Evolutionary conservation across 2,113 vertebrate genomes (phyloP), one percentile per base, ranked within the genome.

Genomic region (Protomyctophum bolini): DNA sequence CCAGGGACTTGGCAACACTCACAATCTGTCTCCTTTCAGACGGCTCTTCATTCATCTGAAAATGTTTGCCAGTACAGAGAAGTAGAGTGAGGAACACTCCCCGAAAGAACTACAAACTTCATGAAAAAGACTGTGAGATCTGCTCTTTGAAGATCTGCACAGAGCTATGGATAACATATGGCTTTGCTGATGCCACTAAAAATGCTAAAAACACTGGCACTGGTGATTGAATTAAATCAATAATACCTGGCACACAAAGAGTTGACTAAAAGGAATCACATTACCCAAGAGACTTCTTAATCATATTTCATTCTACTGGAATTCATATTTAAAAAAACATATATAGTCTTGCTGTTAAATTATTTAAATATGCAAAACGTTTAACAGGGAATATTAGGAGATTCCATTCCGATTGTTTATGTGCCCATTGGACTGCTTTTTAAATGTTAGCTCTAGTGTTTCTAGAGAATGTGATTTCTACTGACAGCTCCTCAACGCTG

Each of bases 1-100:
- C 80, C 80, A 79, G 86, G 76, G 78, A 81, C 77, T 82, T 79
- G 65, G 81, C 77, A 64, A 41, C 81, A 73, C 41, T 67, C 69
- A 60, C 81, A 84, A 83, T 87, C 82, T 82, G 85, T 83, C 66
- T 87, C 81, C 80, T 75, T 80, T 84, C 82, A 81, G 82, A 70
- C 83, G 54, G 58, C 67, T 6, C 76, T 85, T 86, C 68, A 79
- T 84, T 88, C 86, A 88, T 87, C 80, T 76, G 70, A 84, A 85
- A 82, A 75, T 66, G 75, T 71, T 72, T 83, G 81, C 67, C 81
- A 75, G 75, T 68, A 10, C 33, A 83, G 77, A 41, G 33, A 41
- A 41, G 33, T 41, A 41, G 33, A 3, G 33, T 41, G 33, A 41
- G 33, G 33, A 41, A 41, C 33, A 41, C 33, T 6, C 33, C 69